phyloP scores from a whole-genome alignment of 2,113 vertebrate species.

The Bucco capensis region DNA sequence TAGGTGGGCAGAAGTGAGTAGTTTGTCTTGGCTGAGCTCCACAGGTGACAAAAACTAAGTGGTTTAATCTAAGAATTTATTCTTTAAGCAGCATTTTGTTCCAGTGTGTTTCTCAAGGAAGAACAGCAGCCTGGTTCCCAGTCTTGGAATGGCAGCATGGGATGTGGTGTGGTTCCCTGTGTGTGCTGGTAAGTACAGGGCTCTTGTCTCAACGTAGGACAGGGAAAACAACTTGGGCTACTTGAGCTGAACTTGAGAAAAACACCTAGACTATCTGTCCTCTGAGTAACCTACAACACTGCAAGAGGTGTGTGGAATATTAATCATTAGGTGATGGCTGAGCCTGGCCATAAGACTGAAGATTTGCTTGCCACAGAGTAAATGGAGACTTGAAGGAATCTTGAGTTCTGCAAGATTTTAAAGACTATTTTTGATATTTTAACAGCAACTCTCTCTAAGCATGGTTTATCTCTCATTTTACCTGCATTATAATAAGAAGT shows the following conservation, averaged over 20 bases:
- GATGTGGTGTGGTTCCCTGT: background rate
- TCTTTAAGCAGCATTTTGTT: background rate
- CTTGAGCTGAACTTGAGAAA: background rate
- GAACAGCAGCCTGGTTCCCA: background rate
- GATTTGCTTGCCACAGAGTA: background rate
- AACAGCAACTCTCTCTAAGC: background rate
- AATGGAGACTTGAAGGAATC: background rate
- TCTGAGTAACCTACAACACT: fast-evolving
- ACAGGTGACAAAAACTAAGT: background rate
- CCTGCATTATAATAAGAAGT: background rate
- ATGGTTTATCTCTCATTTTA: background rate
- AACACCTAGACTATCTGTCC: background rate
- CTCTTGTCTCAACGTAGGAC: fast-evolving
- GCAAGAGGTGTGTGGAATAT: too few relatives aligned
- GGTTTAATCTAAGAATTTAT: background rate
- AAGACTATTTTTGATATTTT: background rate
- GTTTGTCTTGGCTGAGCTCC: background rate
- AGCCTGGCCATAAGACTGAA: background rate
- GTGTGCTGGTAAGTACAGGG: background rate
- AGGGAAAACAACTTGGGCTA: background rate
- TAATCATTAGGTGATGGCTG: background rate
- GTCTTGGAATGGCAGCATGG: background rate
- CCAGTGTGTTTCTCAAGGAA: background rate
- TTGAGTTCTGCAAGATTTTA: background rate
- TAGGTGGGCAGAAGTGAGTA: background rate